Conservation (phyloP, 2,888 invertebrate genomes). For the Calameuta idolon region DNA sequence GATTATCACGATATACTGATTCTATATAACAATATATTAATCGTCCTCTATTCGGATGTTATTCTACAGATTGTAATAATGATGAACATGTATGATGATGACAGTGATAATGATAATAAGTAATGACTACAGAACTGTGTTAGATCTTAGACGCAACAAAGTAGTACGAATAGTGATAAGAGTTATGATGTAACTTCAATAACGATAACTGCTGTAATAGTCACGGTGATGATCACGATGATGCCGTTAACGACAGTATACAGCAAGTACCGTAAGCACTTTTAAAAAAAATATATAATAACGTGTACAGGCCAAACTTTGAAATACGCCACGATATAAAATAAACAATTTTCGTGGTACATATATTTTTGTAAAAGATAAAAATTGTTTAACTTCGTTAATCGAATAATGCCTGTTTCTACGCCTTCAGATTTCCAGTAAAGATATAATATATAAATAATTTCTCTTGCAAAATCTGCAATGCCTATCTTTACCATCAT, state of each 20-base stretch:
- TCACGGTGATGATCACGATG: slow-evolving; percentile 8
- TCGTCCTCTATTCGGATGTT: slow-evolving; percentile 55
- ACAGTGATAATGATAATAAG: not conserved
- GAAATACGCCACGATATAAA: not conserved
- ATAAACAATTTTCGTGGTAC: not conserved
- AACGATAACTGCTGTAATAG: not conserved
- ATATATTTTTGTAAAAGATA: not conserved
- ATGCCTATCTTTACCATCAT: not conserved
- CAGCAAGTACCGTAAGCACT: slow-evolving; percentile 1
- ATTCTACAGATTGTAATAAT: slow-evolving; percentile 38
- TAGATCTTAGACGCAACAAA: not conserved
- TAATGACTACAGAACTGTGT: slow-evolving; percentile 4
- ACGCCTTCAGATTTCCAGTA: not conserved
- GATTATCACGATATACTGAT: slow-evolving; percentile 19
- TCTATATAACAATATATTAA: slow-evolving; percentile 61
- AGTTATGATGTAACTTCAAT: slow-evolving; percentile 10
- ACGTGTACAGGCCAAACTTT: not conserved
- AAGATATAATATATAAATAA: not conserved
- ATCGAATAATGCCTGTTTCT: not conserved
- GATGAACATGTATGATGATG: slow-evolving; percentile 32
- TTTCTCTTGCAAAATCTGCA: not conserved
- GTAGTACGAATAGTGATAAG: not conserved
- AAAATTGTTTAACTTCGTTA: not conserved
- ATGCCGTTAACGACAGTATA: slow-evolving; percentile 6
- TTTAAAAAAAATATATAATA: not conserved